These are phyloP conservation scores for Nomada lathburiana DNA, from an alignment of 2,888 invertebrate genomes.

Conservation along the genomic window DNA sequence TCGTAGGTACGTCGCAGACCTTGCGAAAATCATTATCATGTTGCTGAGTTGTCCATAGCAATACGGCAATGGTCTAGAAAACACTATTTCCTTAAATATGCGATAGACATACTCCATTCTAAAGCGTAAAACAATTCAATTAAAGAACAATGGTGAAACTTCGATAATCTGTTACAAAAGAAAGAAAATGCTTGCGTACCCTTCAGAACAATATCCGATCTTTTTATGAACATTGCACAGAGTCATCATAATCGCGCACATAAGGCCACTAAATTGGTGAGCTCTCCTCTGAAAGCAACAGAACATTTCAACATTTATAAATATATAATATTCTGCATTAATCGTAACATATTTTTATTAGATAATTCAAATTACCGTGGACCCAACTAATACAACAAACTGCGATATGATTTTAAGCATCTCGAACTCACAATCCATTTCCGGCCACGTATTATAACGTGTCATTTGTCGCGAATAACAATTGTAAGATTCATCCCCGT, in stretches of 20 bases:
- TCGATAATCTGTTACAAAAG: neutral
- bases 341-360: neutral
- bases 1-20: slow-evolving; percentile 64
- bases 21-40: slow-evolving; percentile 75
- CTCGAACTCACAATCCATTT: slow-evolving; percentile 75
- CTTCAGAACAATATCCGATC: slow-evolving; percentile 74
- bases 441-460: slow-evolving; percentile 76
- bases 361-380: slow-evolving; percentile 72
- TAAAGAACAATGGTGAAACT: neutral
- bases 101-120: slow-evolving; percentile 75
- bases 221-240: slow-evolving; percentile 76
- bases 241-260: slow-evolving; percentile 76
- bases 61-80: slow-evolving; percentile 78
- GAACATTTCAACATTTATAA: slow-evolving; percentile 13
- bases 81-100: slow-evolving; percentile 81
- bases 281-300: slow-evolving; percentile 78
- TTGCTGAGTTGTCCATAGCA: slow-evolving; percentile 75
- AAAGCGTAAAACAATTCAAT: slow-evolving; percentile 29
- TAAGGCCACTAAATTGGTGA: slow-evolving; percentile 81
- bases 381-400: slow-evolving; percentile 76
- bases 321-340: neutral
- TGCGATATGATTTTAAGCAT: slow-evolving; percentile 79
- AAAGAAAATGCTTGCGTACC: slow-evolving; percentile 64
- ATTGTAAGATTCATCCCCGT: slow-evolving; percentile 72
- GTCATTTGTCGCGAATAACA: slow-evolving; percentile 77